phyloP scores from a whole-genome alignment of 2,888 invertebrate species.

The Papilio demoleus region DNA sequence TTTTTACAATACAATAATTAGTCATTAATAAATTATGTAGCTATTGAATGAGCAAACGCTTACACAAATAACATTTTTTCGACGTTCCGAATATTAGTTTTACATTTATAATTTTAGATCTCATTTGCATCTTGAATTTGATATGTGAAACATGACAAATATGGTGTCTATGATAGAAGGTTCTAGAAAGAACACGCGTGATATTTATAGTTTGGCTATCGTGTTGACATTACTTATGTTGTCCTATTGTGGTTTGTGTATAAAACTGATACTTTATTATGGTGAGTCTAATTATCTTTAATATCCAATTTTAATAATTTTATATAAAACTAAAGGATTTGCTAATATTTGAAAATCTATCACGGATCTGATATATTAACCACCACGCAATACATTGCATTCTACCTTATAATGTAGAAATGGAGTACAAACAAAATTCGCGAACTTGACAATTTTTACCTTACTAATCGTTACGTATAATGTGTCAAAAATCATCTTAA shows the following conservation, averaged over 20 bases:
- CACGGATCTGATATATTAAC: too few species aligned
- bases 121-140: background rate
- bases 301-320: background rate
- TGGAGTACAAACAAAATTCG: too few species aligned
- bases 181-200: conserved; percentile 46
- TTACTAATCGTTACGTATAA: too few species aligned
- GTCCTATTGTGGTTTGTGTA: conserved; percentile 57
- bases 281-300: conserved; percentile 52
- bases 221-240: conserved; percentile 53
- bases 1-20: conserved; percentile 20
- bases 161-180: conserved; percentile 14
- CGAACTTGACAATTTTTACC: too few species aligned
- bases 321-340: background rate
- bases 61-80: conserved; percentile 10
- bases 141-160: conserved; percentile 18
- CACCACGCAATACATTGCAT: too few species aligned
- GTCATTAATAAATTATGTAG: conserved; percentile 17
- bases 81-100: background rate
- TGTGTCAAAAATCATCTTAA: too few species aligned
- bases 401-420: too few species aligned
- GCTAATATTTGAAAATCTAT: too few species aligned
- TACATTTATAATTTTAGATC: background rate
- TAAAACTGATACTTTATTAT: conserved; percentile 61
- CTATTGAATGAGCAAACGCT: background rate
- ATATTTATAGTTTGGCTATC: conserved; percentile 48